These are phyloP conservation scores for Anthonomus grandis DNA, from an alignment of 1,140 invertebrate species.

Conservation along the genomic window DNA sequence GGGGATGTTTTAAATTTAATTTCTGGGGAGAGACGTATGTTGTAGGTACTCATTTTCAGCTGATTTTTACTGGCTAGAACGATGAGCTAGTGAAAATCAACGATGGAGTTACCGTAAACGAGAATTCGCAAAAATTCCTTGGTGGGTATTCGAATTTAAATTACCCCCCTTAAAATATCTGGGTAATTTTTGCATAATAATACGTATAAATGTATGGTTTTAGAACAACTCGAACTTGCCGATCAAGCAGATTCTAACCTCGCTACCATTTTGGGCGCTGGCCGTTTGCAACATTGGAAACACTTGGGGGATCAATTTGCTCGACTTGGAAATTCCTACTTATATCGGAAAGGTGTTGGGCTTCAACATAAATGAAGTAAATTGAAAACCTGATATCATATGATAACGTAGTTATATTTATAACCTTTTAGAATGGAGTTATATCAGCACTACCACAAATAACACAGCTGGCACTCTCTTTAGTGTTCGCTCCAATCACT, in stretches of 20 bases:
- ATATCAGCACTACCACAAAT: slow-evolving; percentile 77
- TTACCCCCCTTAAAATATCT: too few species aligned
- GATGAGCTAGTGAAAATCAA: too few species aligned
- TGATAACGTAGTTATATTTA: not conserved
- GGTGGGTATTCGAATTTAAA: too few species aligned
- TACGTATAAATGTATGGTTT: too few species aligned
- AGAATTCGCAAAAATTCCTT: too few species aligned
- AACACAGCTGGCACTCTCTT: slow-evolving; percentile 64
- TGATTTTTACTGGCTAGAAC: too few species aligned
- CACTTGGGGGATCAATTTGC: slow-evolving; percentile 90
- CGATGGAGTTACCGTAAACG: too few species aligned
- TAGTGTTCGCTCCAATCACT: slow-evolving; percentile 60
- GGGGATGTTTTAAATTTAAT: too few species aligned
- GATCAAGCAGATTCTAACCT: slow-evolving; percentile 24
- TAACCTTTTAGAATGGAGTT: slow-evolving; percentile 62
- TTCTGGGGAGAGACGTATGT: too few species aligned
- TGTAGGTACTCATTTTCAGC: too few species aligned
- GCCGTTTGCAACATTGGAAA: slow-evolving; percentile 76
- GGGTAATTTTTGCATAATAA: not conserved
- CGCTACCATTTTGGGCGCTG: slow-evolving; percentile 25
- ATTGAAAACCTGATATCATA: not conserved
- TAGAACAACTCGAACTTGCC: slow-evolving; percentile 14
- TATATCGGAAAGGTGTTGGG: slow-evolving; percentile 82
- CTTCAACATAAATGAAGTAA: slow-evolving; percentile 58
- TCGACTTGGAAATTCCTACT: slow-evolving; percentile 85